Base-by-base conservation (phyloP, 2,888 invertebrate genomes). In the Drosophila bunnanda region DNA sequence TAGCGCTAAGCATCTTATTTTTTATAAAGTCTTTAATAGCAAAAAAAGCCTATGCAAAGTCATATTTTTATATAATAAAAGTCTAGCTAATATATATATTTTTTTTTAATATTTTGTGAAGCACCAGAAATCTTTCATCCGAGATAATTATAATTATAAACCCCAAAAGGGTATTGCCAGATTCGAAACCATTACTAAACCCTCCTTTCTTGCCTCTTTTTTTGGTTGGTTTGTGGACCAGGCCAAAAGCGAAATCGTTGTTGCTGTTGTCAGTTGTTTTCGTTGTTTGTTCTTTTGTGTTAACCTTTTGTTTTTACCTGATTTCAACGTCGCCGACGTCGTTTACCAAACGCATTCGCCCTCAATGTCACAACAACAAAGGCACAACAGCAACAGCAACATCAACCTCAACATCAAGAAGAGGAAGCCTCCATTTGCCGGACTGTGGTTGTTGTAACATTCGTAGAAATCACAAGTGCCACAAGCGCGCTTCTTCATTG, bases 401-500 rank as follows among this genome's bases (percentile, higher is more conserved):
- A n/a, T n/a, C n/a, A n/a, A n/a, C n/a, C n/a, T n/a, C n/a, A 64
- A 61, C 62, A 64, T 46, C 46, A 38, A 13, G 39, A 41, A 56
- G 67, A 48, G 69, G 69, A 67, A 68, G 55, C 67, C 72, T 53
- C 50, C 56, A 52, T 73, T 70, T 55, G 48, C 65, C 72, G 69
- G 64, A 58, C 60, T 57, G 43, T 52, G 76, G 84, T 81, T 89
- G 83, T 87, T 83, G 82, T 80, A 78, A 81, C 80, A 85, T 89
- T 88, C 89, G 88, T 88, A 88, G 83, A 89, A 90, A 84, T 84
- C 89, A 85, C 89, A 90, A 89, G 90, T 89, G 90, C 83, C 82
- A 78, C 76, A 84, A 78, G 85, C 82, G 88, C 78, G 74, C 72
- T 72, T 73, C 72, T 88, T 85, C 87, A 89, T 84, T 90, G 90